A percentile compares a stretch with the other conserved stretches of the same genome.
Evolutionary conservation across 2,113 vertebrate genomes (phyloP).

Genomic region (Xenotilapia leptura): DNA sequence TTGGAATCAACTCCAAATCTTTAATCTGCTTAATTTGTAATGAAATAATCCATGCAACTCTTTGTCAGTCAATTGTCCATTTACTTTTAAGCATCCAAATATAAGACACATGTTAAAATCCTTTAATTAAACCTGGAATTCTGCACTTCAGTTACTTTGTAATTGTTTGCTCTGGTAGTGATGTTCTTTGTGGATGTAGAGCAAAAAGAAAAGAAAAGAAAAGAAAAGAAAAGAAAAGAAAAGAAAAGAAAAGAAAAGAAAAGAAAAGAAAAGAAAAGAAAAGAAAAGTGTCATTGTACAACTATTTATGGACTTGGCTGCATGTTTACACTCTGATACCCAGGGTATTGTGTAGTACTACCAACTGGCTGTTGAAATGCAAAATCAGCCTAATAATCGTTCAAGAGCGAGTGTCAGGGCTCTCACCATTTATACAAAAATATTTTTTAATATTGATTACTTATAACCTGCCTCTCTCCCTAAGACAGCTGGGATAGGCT

Average conservation of each 20-base stretch:
- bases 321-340: not conserved
- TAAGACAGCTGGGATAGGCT: not conserved
- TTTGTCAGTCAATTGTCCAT: not conserved
- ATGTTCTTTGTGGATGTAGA: not conserved
- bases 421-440: not conserved
- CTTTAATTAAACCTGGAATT: not conserved
- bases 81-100: not conserved
- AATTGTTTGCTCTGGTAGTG: not conserved
- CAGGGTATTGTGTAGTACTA: not conserved
- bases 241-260: not conserved
- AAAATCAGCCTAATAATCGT: not conserved
- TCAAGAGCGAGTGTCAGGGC: not conserved
- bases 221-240: not conserved
- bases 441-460: not conserved
- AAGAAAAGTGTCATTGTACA: not conserved
- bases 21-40: not conserved
- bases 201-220: not conserved
- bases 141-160: not conserved
- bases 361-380: not conserved
- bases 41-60: not conserved
- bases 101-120: not conserved
- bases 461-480: not conserved
- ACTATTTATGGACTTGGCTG: not conserved
- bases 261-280: not conserved
- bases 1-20: not conserved